Evolutionary conservation across 2,888 invertebrate species (phyloP).

Genomic region (Lacanobia wlatinum): DNA sequence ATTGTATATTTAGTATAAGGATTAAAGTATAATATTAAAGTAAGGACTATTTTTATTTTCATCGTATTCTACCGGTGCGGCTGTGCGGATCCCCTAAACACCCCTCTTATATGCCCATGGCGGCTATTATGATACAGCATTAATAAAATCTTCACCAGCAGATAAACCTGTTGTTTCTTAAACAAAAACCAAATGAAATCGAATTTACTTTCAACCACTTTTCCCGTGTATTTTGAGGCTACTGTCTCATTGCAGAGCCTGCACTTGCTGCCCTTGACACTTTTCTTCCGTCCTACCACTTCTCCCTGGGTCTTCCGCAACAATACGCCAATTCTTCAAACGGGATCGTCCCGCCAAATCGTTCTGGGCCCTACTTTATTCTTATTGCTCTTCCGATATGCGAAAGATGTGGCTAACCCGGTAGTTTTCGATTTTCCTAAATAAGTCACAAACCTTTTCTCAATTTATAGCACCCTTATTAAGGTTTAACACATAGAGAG

Average conservation of each 20-base stretch:
- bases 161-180: neutral
- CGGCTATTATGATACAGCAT: too few species aligned
- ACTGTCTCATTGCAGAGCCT: too few species aligned
- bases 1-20: too few species aligned
- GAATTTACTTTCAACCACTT: neutral
- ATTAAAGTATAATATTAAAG: too few species aligned
- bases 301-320: too few species aligned
- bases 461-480: constrained; percentile 18
- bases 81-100: too few species aligned
- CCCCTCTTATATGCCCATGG: too few species aligned
- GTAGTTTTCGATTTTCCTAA: neutral
- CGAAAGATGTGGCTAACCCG: neutral
- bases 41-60: too few species aligned
- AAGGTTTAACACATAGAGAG: neutral
- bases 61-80: too few species aligned
- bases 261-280: too few species aligned
- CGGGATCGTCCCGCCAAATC: neutral
- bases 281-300: too few species aligned
- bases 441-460: neutral
- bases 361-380: neutral
- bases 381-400: neutral
- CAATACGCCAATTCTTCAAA: neutral
- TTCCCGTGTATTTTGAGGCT: neutral
- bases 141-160: neutral
- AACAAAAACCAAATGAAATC: neutral